Conservation (phyloP, 2,888 invertebrate species). For the Spodoptera littoralis region DNA sequence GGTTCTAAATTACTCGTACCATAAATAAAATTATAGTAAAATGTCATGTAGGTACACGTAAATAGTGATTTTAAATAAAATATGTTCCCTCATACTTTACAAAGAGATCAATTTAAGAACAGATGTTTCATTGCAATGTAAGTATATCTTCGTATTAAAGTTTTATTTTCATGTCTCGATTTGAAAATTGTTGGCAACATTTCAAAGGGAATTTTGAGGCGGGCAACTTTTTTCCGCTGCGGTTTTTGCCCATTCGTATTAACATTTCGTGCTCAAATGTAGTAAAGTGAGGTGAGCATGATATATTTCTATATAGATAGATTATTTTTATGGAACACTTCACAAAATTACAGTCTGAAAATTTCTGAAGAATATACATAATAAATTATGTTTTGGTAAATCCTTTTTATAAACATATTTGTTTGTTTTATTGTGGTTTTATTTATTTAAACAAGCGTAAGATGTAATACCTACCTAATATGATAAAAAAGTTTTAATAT, state of each 20-base stretch:
- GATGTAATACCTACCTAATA: too few species aligned
- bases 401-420: too few species aligned
- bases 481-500: background rate
- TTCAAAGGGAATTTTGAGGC: slow-evolving; percentile 39
- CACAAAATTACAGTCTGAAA: slow-evolving; percentile 4
- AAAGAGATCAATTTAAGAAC: too few species aligned
- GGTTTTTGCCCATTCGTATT: slow-evolving; percentile 30
- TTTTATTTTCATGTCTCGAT: slow-evolving; percentile 11
- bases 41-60: too few species aligned
- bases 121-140: background rate
- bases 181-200: slow-evolving; percentile 46
- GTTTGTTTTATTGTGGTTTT: too few species aligned
- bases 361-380: too few species aligned
- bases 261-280: slow-evolving; percentile 18
- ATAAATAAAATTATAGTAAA: too few species aligned
- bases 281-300: slow-evolving; percentile 15
- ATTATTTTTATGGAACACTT: slow-evolving; percentile 25
- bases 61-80: too few species aligned
- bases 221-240: slow-evolving; percentile 22
- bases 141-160: background rate
- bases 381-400: too few species aligned
- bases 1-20: too few species aligned
- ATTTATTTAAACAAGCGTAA: too few species aligned
- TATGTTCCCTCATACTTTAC: too few species aligned
- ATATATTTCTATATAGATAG: slow-evolving; percentile 14